Conservation (phyloP, 2,113 vertebrate genomes). For the Ciconia stormi region DNA sequence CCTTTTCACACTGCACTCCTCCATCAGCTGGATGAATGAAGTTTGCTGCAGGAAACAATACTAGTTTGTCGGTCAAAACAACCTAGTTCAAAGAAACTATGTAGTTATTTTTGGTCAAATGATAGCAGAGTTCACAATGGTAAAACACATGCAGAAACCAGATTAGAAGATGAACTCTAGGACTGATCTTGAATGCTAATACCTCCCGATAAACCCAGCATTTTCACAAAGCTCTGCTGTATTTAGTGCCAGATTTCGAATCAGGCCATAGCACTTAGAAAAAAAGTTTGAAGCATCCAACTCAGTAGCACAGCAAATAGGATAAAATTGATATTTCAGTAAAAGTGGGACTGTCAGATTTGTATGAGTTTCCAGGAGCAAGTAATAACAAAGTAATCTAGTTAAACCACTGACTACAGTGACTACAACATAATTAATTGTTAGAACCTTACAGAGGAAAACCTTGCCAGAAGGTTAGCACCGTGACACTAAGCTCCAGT, state of each 20-base stretch:
- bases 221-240: neutral
- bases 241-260: neutral
- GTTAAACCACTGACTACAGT: neutral
- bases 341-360: neutral
- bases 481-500: neutral
- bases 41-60: neutral
- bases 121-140: neutral
- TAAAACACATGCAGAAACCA: neutral
- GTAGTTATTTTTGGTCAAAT: neutral
- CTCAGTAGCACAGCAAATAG: neutral
- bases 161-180: neutral
- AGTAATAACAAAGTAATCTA: neutral
- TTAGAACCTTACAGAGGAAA: neutral
- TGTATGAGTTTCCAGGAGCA: neutral
- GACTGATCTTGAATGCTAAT: neutral
- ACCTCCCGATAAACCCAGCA: neutral
- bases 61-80: neutral
- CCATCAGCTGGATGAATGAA: neutral
- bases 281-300: neutral
- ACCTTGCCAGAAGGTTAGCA: neutral
- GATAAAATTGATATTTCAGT: neutral
- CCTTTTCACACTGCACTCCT: neutral
- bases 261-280: neutral
- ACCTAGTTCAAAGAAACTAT: neutral
- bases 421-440: neutral